Base-by-base conservation (phyloP, 2,797 vertebrate species). In the Glossophaga mutica region DNA sequence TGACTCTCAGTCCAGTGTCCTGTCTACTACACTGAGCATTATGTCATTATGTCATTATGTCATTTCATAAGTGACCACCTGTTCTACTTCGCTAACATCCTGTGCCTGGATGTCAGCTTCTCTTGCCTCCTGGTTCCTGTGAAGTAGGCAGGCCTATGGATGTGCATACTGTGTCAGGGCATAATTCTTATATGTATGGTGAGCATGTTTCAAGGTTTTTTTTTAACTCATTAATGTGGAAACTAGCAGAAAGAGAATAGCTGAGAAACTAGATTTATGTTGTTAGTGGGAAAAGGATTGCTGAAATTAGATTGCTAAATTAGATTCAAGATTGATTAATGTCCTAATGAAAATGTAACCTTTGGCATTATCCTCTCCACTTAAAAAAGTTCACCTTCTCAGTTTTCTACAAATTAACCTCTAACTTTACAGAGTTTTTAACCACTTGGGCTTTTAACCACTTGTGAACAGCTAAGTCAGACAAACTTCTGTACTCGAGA, bases 271-370 rank as follows among this genome's bases (percentile, higher is more conserved):
- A 73, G 39, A 94, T 89, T 92, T 95, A 62, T 89, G 74, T 62
- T 81, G 32, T 73, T 92, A 83, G 57, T 90, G 34, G 48, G 48
- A 62, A 90, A 90, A 87, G 76, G 39, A 90, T 87, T 59, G 46
- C 86, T 94, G 39, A 95, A 93, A 81, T 93, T 84, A 77, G 42
- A 76, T 95, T 95, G 67, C 59, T 83, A 93, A 96, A 79, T 91
- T 94, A 89, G 68, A 91, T 46, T 29, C 32, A 77, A 44, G 91
- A 82, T 91, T 85, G 52, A 71, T 57, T 73, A 90, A 57, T 62
- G 24, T 55, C 42, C 48, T 94, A 57, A 85, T 84, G 50, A 92
- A 95, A 96, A 94, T 44, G 19, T 88, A 92, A 84, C 21, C 44
- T 82, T 83, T 86, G 46, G 37, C 50, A 0, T 79, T 87, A 78